Evolutionary conservation across 2,888 invertebrate species (phyloP), one percentile per base, ranked within the genome.

Genomic region (Drosophila siamana): DNA sequence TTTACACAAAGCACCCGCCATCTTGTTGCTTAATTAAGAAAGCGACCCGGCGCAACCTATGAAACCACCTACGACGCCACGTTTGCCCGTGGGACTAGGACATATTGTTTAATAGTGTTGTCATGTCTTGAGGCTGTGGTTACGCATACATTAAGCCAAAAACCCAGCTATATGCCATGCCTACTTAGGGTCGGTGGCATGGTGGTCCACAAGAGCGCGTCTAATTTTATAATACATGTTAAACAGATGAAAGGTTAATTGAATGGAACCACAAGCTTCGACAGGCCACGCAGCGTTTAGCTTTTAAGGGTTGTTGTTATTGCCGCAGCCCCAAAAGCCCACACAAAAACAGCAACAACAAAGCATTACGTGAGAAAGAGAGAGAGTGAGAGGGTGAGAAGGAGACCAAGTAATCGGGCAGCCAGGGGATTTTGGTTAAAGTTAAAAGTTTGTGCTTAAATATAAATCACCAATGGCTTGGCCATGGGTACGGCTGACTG

Each of bases 181-280:
- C 69, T 46, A 50, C 28, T 28, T 9, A 46, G 48, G 33, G 11
- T 5, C 26, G 70, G 22, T 51, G 74, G 54, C 64, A 64, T 74
- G 76, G 87, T 76, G 76, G 87, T 77, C 82, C 76, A 72, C 63
- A 78, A 69, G 87, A 82, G 79, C 83, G 85, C 85, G 85, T 85
- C 83, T 87, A 82, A 87, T 83, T 86, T 85, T 83, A 87, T 84
- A 84, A 84, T 86, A 81, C 87, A 87, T 84, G 88, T 87, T 87
- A 76, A 87, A 78, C 88, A 84, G 86, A 84, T 84, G 84, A 84
- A 84, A 84, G 88, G 84, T 84, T 84, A 84, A 84, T 84, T 87
- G 84, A 88, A 87, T 82, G 69, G 78, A 84, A 84, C 84, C 84
- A 83, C 84, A 84, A 84, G 83, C 76, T 78, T 84, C 84, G 86